These are phyloP conservation scores for Canis aureus DNA, from an alignment of 2,113 vertebrate species.

Conservation along the genomic window DNA sequence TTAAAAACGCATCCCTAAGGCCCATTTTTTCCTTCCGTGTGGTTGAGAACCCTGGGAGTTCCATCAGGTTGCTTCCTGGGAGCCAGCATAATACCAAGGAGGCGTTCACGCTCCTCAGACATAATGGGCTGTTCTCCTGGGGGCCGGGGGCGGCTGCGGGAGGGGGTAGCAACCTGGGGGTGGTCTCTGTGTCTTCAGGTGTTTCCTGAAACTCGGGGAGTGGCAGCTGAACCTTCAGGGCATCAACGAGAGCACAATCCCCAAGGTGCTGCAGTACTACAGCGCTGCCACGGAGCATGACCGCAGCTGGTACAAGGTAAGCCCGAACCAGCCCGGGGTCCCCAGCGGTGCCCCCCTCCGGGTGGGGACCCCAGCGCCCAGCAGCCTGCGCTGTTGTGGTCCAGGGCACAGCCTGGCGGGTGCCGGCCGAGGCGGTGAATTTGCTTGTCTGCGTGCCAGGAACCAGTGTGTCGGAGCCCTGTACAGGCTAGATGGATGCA, in stretches of 20 bases:
- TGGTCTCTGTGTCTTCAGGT: slow-evolving; percentile 87
- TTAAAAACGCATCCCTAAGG: not conserved
- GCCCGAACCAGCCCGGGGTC: not conserved
- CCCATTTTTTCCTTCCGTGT: not conserved
- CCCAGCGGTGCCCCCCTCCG: not conserved
- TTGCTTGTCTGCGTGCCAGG: not conserved
- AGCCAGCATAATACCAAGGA: not conserved
- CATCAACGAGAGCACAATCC: slow-evolving; percentile 99
- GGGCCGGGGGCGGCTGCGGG: not conserved
- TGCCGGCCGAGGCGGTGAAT: not conserved
- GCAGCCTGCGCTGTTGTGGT: rapidly evolving
- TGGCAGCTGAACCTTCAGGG: slow-evolving; percentile 99
- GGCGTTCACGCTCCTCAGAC: not conserved
- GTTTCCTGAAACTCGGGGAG: slow-evolving; percentile 98
- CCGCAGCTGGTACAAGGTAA: slow-evolving; percentile 99
- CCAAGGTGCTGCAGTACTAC: slow-evolving; percentile 98
- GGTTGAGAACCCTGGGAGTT: not conserved
- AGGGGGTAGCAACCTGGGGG: not conserved
- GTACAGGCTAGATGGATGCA: no score
- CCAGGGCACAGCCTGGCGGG: not conserved
- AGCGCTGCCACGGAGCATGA: slow-evolving; percentile 98
- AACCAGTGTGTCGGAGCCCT: not conserved
- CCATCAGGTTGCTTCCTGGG: not conserved
- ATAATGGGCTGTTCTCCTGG: not conserved
- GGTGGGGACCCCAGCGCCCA: not conserved